Evolutionary conservation across 2,113 vertebrate species (phyloP), one percentile per base, ranked within the genome.

Genomic region (Shinisaurus crocodilurus): DNA sequence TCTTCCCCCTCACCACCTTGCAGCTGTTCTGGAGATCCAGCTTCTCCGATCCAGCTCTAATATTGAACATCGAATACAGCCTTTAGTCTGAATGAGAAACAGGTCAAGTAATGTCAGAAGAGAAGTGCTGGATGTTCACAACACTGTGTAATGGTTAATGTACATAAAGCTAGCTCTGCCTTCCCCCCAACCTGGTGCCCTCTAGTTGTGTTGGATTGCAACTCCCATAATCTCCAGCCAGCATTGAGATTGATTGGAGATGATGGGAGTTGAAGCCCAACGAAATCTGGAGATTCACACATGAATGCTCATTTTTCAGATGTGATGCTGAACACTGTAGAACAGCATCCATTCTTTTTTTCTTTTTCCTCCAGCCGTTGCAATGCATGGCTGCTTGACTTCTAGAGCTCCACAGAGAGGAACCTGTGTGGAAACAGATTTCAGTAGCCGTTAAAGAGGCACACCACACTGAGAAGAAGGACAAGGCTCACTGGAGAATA

Each of bases 391-490:
- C 48, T 0, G 0, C 16, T 72, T 50, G 83, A 87, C 23, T 50
- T 50, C 5, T 40, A 40, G 82, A 50, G 50, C 9, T 40, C 8
- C 34, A 12, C 57, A 5, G 90, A 32, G 20, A 32, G 77, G 32
- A 43, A 45, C 65, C 75, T 75, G 85, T 72, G 34, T 69, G 18
- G 5, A 72, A 25, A 7, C 2, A 0, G 80, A 1, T 85, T 74
- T 86, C 76, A 16, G 25, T 92, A 75, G 65, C 0, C 65, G 23
- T 23, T 89, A 69, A 76, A 18, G 85, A 85, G 57, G 75, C 91
- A 79, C 63, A 81, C 75, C 43, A 45, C 60, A 77, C 27, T 45
- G 63, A 50, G 29, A 12, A n/a, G 10, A 3, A 32, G 32, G 7
- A 1, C 50, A 80, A 15, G 32, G 81, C 84, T 86, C 6, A 2